Base-by-base conservation (phyloP, 1,140 invertebrate genomes). In the Piezodorus guildinii region DNA sequence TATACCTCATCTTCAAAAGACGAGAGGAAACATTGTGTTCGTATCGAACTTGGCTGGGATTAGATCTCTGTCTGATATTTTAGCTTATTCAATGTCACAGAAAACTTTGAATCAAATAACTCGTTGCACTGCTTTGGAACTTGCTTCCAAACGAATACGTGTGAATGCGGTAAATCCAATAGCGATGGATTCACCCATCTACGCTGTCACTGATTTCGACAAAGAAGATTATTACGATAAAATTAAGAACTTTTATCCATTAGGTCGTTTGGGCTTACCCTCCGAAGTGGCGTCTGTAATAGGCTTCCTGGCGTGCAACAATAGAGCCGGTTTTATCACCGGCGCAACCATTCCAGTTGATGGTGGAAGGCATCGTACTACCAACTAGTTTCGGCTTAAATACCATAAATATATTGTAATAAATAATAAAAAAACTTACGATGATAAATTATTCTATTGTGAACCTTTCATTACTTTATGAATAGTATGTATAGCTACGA, bases 31-130 rank as follows among this genome's bases (percentile, higher is more conserved):
- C 62, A 75, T 80, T 65, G 77, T 84, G 10, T 83, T 83, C 71
- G 78, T 84, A 14, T 81, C 79, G 45, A 81, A 79, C 69, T 76
- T 83, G 2, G 86, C 83, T 71, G 92, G 91, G 21, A 77, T 91
- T 4, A 75, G 91, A 72, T 81, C 90, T 0, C 90, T 90, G 71
- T 81, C 86, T 30, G 83, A 83, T 60, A 81, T 87, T 4, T 73
- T 90, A 4, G 62, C 58, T 2, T 85, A 85, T 69, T 77, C 75
- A 68, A 79, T 83, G 69, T 80, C 79, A 19, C 85, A 86, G 73
- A 74, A 80, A 63, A 82, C 81, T 19, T 62, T 87, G 9, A 83
- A 86, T 68, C 82, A 84, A 66, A 76, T 87, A 19, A 85, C 85
- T 1, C 72, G 78, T 69, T 81, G 80, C 70, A 72, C 77, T 25